These are phyloP conservation scores for Sphaeramia orbicularis DNA, from an alignment of 2,797 vertebrate genomes.

Conservation along the genomic window DNA sequence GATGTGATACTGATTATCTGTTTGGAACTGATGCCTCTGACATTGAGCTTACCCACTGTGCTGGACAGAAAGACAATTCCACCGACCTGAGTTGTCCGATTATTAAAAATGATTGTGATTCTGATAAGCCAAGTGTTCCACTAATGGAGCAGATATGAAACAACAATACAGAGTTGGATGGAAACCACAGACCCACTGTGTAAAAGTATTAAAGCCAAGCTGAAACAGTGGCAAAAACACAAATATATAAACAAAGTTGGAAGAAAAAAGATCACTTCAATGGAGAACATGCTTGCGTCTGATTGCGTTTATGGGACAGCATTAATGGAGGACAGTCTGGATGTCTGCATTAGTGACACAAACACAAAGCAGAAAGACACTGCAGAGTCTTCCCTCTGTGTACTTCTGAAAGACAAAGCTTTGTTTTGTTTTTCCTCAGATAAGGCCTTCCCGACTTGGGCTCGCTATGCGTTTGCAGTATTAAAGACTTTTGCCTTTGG, in stretches of 20 bases:
- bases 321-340: slow-evolving; percentile 15
- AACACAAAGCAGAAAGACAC: slow-evolving; percentile 34
- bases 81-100: no score
- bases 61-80: no score
- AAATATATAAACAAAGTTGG: background rate
- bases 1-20: no score
- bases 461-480: slow-evolving; percentile 49
- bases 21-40: no score
- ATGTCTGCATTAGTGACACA: slow-evolving; percentile 20
- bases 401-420: slow-evolving; percentile 49
- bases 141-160: background rate
- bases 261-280: background rate
- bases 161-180: background rate
- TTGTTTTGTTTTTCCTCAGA: slow-evolving; percentile 60
- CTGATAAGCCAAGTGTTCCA: no score
- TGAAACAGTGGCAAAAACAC: background rate
- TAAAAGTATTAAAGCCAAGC: background rate
- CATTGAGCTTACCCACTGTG: no score
- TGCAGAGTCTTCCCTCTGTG: slow-evolving; percentile 32
- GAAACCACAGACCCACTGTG: background rate
- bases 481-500: slow-evolving; percentile 56
- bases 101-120: no score
- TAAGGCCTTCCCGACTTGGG: slow-evolving; percentile 43
- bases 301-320: slow-evolving; percentile 1
- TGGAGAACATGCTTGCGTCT: background rate